Conservation (phyloP, 2,113 vertebrate genomes). For the Anseranas semipalmata region DNA sequence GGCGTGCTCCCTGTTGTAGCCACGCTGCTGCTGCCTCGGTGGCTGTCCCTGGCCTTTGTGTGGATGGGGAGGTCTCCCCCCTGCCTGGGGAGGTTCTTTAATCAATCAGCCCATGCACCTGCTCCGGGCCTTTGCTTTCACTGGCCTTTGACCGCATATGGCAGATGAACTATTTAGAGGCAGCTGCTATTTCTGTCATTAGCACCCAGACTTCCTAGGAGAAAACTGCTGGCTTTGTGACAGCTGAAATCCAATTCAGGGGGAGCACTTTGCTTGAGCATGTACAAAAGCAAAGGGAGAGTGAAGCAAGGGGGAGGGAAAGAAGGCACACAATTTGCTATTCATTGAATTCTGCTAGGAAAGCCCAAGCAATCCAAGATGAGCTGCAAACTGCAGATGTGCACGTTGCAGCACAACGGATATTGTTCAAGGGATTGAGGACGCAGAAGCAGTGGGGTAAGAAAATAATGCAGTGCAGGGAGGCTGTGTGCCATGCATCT, state of each 20-base stretch:
- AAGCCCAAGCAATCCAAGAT: not conserved
- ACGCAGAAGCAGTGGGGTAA: not conserved
- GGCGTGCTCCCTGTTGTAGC: not conserved
- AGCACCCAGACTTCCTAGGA: conserved; percentile 11
- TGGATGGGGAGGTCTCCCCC: not conserved
- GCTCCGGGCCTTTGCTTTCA: not conserved
- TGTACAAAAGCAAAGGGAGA: not conserved
- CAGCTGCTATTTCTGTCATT: conserved; percentile 31
- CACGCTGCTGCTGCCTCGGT: not conserved
- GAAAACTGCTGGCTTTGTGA: conserved; percentile 22
- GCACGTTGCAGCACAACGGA: accelerated
- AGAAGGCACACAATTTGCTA: not conserved
- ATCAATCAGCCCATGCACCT: not conserved
- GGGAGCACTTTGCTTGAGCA: conserved; percentile 14
- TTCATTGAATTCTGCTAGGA: not conserved
- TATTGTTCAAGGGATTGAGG: not conserved
- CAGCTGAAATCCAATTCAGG: conserved; percentile 53
- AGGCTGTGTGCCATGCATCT: not conserved
- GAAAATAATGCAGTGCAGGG: not conserved
- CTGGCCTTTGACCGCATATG: not conserved
- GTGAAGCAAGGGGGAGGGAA: not conserved
- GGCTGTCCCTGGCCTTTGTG: not conserved
- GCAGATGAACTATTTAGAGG: not conserved
- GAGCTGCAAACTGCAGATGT: accelerated
- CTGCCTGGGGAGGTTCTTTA: not conserved